Base-by-base conservation (phyloP, 2,888 invertebrate species). In the Epistrophe eligans region DNA sequence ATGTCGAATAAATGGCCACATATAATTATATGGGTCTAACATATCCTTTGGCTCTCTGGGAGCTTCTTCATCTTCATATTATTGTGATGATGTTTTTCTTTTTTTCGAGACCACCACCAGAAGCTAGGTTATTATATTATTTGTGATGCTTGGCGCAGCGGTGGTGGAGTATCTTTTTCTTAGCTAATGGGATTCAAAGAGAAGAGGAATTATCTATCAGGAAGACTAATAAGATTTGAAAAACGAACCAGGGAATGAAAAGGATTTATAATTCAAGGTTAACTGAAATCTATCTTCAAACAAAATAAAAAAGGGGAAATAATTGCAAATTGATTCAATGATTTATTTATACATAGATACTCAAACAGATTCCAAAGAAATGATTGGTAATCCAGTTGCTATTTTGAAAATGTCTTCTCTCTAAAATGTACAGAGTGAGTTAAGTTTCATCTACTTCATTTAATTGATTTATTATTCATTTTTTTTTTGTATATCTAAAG, bases 1-100 rank as follows among this genome's bases (percentile, higher is more conserved):
- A 80, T 67, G 67, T 66, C 73, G 74, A 80, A 80, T 74, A 80
- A 80, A 80, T 80, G 66, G 80, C 80, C 67, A 17, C 60, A 67
- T 43, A 80, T 80, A 80, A 80, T 80, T 80, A 80, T 80, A 80
- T 80, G 19, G 74, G 80, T 80, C 74, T 71, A 79, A 79, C 62
- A 19, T 79, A 79, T 71, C 79, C 79, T 60, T 74, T 74, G 74
- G 80, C 58, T 67, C 43, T 80, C 32, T 32, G 52, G 24, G 24
- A 52, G 71, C 71, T 80, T 62, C 70, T 62, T 79, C 35, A 32
- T 24, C 24, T 24, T 24, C 24, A 24, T 24, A 24, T 24, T 1
- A 24, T 24, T 24, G 24, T 32, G 32, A 6, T 32, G 32, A n/a
- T n/a, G n/a, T n/a, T n/a, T n/a, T n/a, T n/a, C 5, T 4, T 32